These are phyloP conservation scores for Sylvilagus bachmani DNA, from an alignment of 2,113 vertebrate genomes.

Conservation along the genomic window DNA sequence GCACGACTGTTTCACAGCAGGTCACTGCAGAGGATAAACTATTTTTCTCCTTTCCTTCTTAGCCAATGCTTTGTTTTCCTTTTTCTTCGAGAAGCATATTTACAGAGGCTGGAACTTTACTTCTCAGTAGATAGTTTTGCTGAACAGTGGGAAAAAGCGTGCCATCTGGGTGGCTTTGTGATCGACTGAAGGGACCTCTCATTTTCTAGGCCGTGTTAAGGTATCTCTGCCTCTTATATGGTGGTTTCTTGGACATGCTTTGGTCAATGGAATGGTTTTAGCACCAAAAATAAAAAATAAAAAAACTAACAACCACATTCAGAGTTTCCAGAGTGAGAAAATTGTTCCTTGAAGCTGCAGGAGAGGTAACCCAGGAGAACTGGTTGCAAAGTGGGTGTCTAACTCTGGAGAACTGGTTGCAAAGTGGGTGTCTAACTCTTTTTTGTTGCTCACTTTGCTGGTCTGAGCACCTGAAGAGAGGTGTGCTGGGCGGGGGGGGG, in stretches of 20 bases:
- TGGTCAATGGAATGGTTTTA: background rate
- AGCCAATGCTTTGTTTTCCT: conserved; percentile 2
- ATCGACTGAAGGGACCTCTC: background rate
- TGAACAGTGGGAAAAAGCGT: background rate
- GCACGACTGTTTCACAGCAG: background rate
- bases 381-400: background rate
- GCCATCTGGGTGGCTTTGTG: background rate
- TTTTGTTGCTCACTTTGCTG: conserved; percentile 34
- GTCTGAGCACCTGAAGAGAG: background rate
- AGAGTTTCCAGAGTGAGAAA: conserved; percentile 16
- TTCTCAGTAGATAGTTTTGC: background rate
- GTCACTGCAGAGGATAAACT: background rate
- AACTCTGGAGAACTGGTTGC: background rate
- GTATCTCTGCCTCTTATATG: background rate
- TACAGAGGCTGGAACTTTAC: background rate
- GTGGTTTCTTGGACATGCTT: conserved; percentile 56
- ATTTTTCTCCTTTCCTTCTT: conserved; percentile 12
- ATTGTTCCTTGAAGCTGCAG: background rate
- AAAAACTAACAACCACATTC: background rate
- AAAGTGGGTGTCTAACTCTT: conserved; percentile 12
- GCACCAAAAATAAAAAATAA: background rate
- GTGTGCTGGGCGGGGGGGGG: background rate
- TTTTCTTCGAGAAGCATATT: conserved; percentile 49
- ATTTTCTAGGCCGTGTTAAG: conserved; percentile 2
- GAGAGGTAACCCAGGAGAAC: background rate